phyloP scores from a whole-genome alignment of 2,888 invertebrate species.

The Dasysyrphus tricinctus region DNA sequence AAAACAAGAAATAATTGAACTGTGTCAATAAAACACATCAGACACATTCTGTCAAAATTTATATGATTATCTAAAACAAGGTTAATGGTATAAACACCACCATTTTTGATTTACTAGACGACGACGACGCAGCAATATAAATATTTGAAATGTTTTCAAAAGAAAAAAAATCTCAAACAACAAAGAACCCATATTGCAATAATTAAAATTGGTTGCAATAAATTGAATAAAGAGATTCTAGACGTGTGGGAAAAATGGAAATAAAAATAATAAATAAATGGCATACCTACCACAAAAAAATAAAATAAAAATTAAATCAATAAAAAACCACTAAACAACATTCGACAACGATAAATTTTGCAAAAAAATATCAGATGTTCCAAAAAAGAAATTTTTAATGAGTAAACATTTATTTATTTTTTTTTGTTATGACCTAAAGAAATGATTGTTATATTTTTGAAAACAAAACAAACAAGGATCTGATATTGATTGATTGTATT shows the following conservation, averaged over 20 bases:
- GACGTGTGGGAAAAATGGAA: constrained; percentile 40
- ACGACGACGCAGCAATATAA: constrained; percentile 33
- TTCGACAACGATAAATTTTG: constrained; percentile 39
- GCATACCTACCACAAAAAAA: not conserved
- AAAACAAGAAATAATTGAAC: not conserved
- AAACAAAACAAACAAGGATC: constrained; percentile 12
- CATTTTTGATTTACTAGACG: constrained; percentile 43
- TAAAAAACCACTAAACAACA: constrained; percentile 18
- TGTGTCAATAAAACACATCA: constrained; percentile 6
- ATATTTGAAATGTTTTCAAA: constrained; percentile 10
- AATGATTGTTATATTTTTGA: constrained; percentile 24
- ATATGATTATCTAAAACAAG: constrained; percentile 55
- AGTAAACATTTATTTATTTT: constrained; percentile 2
- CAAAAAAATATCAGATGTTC: constrained; percentile 32
- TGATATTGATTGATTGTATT: not conserved
- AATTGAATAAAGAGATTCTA: constrained; percentile 49
- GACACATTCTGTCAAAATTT: constrained; percentile 29
- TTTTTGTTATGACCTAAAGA: not conserved
- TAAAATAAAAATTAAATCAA: constrained; percentile 9
- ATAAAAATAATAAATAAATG: constrained; percentile 41
- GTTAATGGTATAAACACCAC: constrained; percentile 51
- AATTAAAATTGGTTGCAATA: constrained; percentile 46
- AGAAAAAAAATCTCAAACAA: not conserved
- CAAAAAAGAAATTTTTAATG: constrained; percentile 40
- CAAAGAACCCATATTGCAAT: constrained; percentile 18